Evolutionary conservation across 2,113 vertebrate genomes (phyloP), one percentile per base, ranked within the genome.

Genomic region (Petroica traversi): DNA sequence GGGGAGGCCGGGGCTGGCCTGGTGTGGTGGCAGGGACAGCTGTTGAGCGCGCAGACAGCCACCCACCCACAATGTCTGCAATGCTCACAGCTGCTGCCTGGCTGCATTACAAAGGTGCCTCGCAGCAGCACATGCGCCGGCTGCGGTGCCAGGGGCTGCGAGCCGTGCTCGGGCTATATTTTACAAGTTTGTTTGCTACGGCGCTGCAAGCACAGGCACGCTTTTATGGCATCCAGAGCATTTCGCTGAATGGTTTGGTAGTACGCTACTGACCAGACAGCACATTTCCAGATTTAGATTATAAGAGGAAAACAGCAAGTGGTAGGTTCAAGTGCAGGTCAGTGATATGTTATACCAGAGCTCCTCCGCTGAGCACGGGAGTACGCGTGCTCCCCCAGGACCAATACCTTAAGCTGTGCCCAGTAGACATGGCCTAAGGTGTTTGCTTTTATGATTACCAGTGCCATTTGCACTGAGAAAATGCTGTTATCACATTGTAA

Each of bases 301-400:
- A 63, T 92, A 95, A 94, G 96, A 89, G 95, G 92, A 97, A 97
- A 97, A 97, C 97, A 98, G 97, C 98, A 97, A 98, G 97, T 97
- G 98, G 97, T 97, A 97, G 96, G 97, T 98, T 98, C 98, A 98
- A 94, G 88, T n/a, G 51, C 59, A 46, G 96, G 97, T 98, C 98
- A 98, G 45, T 86, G 93, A 92, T 95, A 95, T 48, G 96, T 97
- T 97, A 95, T 5, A 95, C 85, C 91, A 63, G 33, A 90, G 89
- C 90, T 97, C 75, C 54, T 88, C 85, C 0, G 6, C 78, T 2
- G n/a, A 96, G 88, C 85, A 16, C 23, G 3, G 78, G 86, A 85
- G 74, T 41, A 29, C 82, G 91, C 1, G 25, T 11, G 52, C 84
- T 93, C 94, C 91, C 46, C 10, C 1, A 69, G 91, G 92, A 94